Conservation (phyloP, 2,888 invertebrate genomes). For the Melieria omissa region DNA sequence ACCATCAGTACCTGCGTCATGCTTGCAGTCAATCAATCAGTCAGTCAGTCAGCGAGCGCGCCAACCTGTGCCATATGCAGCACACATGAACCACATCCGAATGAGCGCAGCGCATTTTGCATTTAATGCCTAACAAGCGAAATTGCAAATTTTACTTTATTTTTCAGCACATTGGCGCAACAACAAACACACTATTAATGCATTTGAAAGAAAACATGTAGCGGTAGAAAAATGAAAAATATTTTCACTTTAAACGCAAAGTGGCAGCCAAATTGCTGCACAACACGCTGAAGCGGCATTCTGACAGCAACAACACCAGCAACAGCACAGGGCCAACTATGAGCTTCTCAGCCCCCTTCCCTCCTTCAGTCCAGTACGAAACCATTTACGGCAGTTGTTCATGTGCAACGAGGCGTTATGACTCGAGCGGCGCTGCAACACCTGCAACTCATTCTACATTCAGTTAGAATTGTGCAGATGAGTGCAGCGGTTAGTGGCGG, state of each 20-base stretch:
- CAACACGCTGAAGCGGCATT: no score
- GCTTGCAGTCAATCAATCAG: no score
- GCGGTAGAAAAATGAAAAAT: conserved; percentile 7
- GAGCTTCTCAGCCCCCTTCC: no score
- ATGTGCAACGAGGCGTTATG: conserved; percentile 19
- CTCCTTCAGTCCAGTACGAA: no score
- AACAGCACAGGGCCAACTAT: no score
- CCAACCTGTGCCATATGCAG: no score
- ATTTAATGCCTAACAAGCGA: not conserved
- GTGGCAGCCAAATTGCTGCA: conserved; percentile 1
- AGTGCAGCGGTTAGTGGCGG: conserved; percentile 13
- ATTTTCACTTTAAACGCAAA: conserved; percentile 21
- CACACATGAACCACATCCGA: no score
- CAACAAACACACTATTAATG: not conserved
- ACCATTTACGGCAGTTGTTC: not conserved
- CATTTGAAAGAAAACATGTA: not conserved
- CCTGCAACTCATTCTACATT: conserved; percentile 20
- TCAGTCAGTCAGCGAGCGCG: no score
- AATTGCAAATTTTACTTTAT: not conserved
- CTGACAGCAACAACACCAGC: not conserved
- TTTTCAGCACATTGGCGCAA: not conserved
- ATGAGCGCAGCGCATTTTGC: no score
- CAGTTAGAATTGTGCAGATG: conserved; percentile 26
- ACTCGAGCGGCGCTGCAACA: conserved; percentile 12
- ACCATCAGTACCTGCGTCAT: no score